Conservation (phyloP, 2,797 vertebrate species). For the Agapornis canus region DNA sequence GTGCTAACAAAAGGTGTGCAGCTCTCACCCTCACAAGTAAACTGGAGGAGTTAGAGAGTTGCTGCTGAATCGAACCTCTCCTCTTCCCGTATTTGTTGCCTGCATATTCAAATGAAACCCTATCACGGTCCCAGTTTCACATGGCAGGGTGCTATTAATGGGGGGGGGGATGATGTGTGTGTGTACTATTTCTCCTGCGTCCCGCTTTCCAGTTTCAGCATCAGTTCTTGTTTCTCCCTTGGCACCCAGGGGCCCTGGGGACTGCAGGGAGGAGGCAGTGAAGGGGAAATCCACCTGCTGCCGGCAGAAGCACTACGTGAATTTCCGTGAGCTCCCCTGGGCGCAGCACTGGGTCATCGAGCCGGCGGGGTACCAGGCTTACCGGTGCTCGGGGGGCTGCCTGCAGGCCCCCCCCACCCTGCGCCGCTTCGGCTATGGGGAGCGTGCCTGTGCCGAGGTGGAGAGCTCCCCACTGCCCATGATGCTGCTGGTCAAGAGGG, state of each 20-base stretch:
- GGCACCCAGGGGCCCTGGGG: constrained; percentile 79
- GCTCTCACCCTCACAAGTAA: not conserved
- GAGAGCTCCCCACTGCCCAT: constrained; percentile 87
- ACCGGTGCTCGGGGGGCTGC: constrained; percentile 77
- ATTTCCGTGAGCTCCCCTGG: constrained; percentile 86
- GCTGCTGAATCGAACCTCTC: not conserved
- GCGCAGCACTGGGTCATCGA: constrained; percentile 89
- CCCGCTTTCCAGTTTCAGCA: not conserved
- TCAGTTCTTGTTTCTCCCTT: not conserved
- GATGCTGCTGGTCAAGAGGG: constrained; percentile 91
- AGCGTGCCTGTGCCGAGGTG: constrained; percentile 78
- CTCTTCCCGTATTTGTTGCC: not conserved
- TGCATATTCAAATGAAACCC: not conserved
- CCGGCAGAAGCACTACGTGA: constrained; percentile 83
- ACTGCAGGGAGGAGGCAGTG: constrained; percentile 72
- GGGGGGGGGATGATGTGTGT: too few species aligned
- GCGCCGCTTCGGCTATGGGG: constrained; percentile 77
- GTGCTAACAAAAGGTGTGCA: not conserved
- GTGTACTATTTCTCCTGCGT: not conserved
- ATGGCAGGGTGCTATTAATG: not conserved
- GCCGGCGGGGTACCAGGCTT: constrained; percentile 86
- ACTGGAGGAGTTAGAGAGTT: not conserved
- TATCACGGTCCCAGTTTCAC: accelerated
- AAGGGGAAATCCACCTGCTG: constrained; percentile 77
- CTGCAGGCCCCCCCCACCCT: constrained; percentile 48